These are phyloP conservation scores for Euglossa dilemma DNA, from an alignment of 1,140 invertebrate species.

Conservation along the genomic window DNA sequence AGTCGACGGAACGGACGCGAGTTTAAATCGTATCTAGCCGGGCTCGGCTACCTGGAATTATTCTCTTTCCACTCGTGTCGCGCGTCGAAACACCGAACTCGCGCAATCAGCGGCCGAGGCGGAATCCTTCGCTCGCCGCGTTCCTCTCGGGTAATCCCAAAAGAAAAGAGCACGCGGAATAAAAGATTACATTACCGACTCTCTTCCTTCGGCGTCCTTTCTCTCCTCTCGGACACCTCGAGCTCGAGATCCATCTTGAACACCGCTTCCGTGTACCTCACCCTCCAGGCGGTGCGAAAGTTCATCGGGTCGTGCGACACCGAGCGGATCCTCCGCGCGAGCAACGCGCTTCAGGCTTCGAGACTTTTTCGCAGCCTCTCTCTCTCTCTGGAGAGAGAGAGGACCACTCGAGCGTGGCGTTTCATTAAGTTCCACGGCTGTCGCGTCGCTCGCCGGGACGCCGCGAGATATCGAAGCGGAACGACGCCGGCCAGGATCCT, in stretches of 20 bases:
- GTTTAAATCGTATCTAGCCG: too few relatives aligned
- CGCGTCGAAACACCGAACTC: too few relatives aligned
- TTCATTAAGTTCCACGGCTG: slow-evolving; percentile 28
- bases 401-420: slow-evolving; percentile 21
- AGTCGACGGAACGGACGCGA: too few relatives aligned
- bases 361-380: slow-evolving; percentile 29
- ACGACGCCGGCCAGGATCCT: background rate
- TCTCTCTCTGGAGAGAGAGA: too few relatives aligned
- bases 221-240: background rate
- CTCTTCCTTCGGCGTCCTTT: background rate
- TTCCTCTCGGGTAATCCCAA: too few relatives aligned
- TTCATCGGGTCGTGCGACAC: slow-evolving; percentile 9
- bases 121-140: too few relatives aligned
- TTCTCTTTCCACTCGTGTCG: too few relatives aligned
- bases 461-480: background rate
- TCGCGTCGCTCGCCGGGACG: background rate
- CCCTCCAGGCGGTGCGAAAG: background rate
- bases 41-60: too few relatives aligned
- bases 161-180: too few relatives aligned
- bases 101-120: too few relatives aligned
- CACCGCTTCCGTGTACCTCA: background rate
- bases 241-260: background rate
- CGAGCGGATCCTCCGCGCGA: slow-evolving; percentile 17
- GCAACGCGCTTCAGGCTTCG: too few relatives aligned
- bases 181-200: background rate